phyloP scores from a whole-genome alignment of 2,113 vertebrate species.

The Verasper variegatus region DNA sequence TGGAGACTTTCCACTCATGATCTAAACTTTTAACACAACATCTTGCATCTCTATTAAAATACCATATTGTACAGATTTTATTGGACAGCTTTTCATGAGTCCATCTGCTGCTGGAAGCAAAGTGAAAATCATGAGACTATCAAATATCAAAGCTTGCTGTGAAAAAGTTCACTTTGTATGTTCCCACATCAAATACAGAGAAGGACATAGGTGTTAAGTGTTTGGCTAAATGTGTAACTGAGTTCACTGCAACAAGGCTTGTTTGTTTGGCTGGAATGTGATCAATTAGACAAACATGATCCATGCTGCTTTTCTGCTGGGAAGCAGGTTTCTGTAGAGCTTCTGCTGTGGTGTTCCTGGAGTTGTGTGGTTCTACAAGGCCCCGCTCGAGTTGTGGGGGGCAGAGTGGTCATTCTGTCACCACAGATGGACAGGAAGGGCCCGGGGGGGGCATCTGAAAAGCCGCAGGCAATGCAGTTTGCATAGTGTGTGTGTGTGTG shows the following conservation, averaged over 20 bases:
- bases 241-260: conserved; percentile 37
- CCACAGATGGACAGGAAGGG: conserved; percentile 82
- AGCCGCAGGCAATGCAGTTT: conserved; percentile 68
- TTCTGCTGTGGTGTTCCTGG: conserved; percentile 35
- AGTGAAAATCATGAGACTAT: not conserved
- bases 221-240: conserved; percentile 28
- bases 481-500: conserved; percentile 50
- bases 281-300: conserved; percentile 73
- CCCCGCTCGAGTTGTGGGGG: conserved; percentile 58
- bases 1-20: not conserved
- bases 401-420: conserved; percentile 80
- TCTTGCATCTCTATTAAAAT: not conserved
- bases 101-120: conserved; percentile 40
- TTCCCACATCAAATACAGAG: conserved; percentile 13
- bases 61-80: conserved; percentile 10
- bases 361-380: conserved; percentile 49
- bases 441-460: conserved; percentile 66
- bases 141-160: conserved; percentile 25
- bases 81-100: conserved; percentile 14
- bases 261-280: conserved; percentile 65
- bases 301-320: conserved; percentile 62
- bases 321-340: conserved; percentile 44
- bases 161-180: conserved; percentile 32
- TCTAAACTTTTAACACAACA: not conserved
- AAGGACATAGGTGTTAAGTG: conserved; percentile 15